These are phyloP conservation scores for Psittacara wagleri DNA, from an alignment of 2,113 vertebrate species.

Conservation along the genomic window DNA sequence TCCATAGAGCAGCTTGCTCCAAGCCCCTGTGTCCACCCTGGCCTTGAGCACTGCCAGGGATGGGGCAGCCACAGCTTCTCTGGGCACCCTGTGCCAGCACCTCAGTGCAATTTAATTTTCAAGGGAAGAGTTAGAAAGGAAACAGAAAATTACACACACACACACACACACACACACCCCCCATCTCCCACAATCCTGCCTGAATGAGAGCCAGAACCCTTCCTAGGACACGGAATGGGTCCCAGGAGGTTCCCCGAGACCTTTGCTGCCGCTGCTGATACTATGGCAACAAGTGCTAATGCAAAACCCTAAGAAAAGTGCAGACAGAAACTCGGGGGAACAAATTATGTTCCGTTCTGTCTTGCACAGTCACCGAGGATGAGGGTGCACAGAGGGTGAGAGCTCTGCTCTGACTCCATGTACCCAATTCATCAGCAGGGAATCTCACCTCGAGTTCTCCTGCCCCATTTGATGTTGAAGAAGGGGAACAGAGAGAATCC, in stretches of 20 bases:
- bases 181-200: not conserved
- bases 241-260: not conserved
- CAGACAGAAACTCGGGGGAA: not conserved
- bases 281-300: conserved; percentile 37
- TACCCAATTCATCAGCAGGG: rapidly evolving
- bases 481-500: not conserved
- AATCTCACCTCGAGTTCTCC: not conserved
- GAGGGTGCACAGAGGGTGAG: rapidly evolving
- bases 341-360: not conserved
- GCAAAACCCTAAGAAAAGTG: not conserved
- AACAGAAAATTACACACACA: not conserved
- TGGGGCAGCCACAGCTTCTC: not conserved
- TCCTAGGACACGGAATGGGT: not conserved
- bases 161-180: too few species aligned
- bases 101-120: not conserved
- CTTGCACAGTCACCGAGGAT: not conserved
- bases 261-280: rapidly evolving
- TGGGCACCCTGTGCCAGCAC: not conserved
- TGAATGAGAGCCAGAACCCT: not conserved
- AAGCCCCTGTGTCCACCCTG: not conserved
- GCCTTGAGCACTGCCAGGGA: not conserved
- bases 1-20: not conserved
- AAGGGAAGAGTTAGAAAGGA: not conserved
- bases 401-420: rapidly evolving
- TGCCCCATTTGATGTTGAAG: rapidly evolving